phyloP scores from a whole-genome alignment of 1,140 invertebrate genomes.

The Notospermus geniculatus region DNA sequence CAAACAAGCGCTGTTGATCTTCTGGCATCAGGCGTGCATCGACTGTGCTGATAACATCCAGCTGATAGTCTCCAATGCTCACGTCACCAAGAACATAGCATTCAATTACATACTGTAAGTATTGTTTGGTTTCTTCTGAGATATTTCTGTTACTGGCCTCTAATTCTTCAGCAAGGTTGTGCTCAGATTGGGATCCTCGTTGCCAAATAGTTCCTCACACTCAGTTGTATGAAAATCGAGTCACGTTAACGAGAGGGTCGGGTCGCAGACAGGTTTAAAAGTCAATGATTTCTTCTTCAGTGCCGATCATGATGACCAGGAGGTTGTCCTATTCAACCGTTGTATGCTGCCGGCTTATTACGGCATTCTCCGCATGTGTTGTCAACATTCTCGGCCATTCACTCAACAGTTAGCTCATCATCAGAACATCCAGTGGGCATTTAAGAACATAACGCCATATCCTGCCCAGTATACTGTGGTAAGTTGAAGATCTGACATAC shows the following conservation, averaged over 20 bases:
- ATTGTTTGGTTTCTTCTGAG: slow-evolving; percentile 1
- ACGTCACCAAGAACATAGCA: slow-evolving; percentile 87
- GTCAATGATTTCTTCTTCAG: slow-evolving; percentile 42
- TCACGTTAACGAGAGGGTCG: no score
- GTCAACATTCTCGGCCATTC: slow-evolving; percentile 79
- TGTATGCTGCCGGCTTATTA: slow-evolving; percentile 94
- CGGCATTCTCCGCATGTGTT: slow-evolving; percentile 82
- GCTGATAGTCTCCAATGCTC: slow-evolving; percentile 77
- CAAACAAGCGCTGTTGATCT: slow-evolving; percentile 81
- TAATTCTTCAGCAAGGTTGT: background rate
- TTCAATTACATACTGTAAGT: slow-evolving; percentile 96
- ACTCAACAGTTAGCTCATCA: slow-evolving; percentile 82
- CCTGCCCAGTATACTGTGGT: slow-evolving; percentile 84
- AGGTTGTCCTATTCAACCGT: slow-evolving; percentile 89
- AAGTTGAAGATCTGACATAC: slow-evolving; percentile 36
- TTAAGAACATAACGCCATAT: slow-evolving; percentile 92
- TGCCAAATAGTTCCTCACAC: no score
- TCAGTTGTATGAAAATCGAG: no score
- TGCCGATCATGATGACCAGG: slow-evolving; percentile 92
- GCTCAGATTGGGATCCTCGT: background rate
- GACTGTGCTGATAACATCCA: slow-evolving; percentile 91
- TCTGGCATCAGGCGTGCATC: slow-evolving; percentile 87
- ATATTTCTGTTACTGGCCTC: background rate
- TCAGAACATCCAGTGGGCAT: slow-evolving; percentile 95
- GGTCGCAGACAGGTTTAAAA: no score